These are phyloP conservation scores for Prionchulus punctatus DNA, from an alignment of 2,888 invertebrate genomes.

Conservation along the genomic window DNA sequence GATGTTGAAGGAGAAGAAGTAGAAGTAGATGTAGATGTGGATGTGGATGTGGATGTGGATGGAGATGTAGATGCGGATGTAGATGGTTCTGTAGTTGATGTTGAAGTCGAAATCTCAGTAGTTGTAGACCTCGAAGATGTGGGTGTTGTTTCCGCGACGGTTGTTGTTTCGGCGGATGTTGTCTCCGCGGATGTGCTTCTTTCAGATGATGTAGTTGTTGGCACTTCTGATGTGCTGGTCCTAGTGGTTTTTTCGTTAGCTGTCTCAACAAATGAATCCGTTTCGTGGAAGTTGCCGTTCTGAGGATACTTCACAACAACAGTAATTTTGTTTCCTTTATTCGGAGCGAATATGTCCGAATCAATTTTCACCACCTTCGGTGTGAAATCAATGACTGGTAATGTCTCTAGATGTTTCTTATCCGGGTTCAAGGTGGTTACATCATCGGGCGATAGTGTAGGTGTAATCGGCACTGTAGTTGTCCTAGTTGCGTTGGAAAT, in stretches of 20 bases:
- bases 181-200: constrained; percentile 5
- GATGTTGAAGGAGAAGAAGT: constrained; percentile 3
- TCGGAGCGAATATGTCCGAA: too few species aligned
- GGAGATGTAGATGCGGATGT: too few species aligned
- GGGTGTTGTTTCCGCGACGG: too few species aligned
- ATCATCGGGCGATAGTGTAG: too few species aligned
- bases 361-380: neutral
- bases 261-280: too few species aligned
- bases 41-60: neutral
- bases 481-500: neutral
- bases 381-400: neutral
- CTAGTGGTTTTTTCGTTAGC: neutral
- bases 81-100: too few species aligned
- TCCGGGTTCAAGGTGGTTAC: too few species aligned
- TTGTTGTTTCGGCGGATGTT: neutral
- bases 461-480: neutral
- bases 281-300: too few species aligned
- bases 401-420: neutral
- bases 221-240: neutral
- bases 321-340: constrained; percentile 7
- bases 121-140: too few species aligned
- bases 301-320: constrained; percentile 1
- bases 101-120: too few species aligned
- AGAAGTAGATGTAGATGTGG: too few species aligned
- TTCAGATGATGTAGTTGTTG: constrained; percentile 11